Evolutionary conservation across 2,113 vertebrate species (phyloP).

Genomic region (Myrmophylax atrothorax): DNA sequence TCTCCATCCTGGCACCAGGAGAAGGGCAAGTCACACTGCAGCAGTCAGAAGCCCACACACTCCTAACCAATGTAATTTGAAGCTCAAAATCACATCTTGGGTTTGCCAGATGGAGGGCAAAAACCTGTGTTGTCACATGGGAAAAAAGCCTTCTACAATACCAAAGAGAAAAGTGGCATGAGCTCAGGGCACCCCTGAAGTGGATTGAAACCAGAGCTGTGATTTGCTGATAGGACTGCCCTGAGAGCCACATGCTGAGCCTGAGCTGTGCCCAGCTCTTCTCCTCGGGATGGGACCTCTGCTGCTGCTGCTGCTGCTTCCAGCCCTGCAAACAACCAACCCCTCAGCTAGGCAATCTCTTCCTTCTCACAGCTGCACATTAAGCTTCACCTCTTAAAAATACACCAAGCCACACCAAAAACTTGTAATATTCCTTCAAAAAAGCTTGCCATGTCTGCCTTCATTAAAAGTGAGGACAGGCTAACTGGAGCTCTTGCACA

Average conservation of each 20-base stretch:
- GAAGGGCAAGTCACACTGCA: not conserved
- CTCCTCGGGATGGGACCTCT: not conserved
- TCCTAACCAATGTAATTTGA: not conserved
- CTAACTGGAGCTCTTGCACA: not conserved
- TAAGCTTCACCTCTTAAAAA: not conserved
- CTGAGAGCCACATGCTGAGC: not conserved
- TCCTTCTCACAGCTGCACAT: not conserved
- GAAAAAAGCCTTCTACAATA: slow-evolving; percentile 39
- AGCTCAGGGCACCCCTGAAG: not conserved
- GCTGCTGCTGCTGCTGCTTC: not conserved
- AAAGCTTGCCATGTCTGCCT: not conserved
- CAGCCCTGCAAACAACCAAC: not conserved
- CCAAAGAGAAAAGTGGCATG: not conserved
- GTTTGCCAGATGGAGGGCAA: not conserved
- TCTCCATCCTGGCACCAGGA: not conserved
- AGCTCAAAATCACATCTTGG: not conserved
- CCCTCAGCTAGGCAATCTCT: not conserved
- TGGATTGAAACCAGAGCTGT: not conserved
- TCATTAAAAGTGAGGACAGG: not conserved
- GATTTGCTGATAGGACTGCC: not conserved
- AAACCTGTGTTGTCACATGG: slow-evolving; percentile 6
- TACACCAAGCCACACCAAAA: not conserved
- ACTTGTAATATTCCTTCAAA: not conserved
- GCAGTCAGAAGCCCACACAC: not conserved
- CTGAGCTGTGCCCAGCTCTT: not conserved